A percentile compares a stretch with the other conserved stretches of the same genome.
These are phyloP conservation scores for Cyprinodon variegatus DNA, from an alignment of 2,113 vertebrate genomes.

Conservation along the genomic window DNA sequence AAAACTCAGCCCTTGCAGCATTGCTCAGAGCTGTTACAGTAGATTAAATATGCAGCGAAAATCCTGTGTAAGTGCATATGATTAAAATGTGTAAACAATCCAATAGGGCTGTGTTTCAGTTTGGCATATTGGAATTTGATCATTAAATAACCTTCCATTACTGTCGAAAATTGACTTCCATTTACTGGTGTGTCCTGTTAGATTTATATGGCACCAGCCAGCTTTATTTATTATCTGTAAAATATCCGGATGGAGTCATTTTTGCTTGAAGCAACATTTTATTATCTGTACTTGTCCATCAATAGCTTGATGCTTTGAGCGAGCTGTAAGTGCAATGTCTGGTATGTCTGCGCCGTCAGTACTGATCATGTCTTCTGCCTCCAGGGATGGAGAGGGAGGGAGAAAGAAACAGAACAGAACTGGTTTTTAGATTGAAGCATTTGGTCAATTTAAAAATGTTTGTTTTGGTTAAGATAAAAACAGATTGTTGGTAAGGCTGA, in stretches of 20 bases:
- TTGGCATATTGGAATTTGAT: neutral
- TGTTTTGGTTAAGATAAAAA: neutral
- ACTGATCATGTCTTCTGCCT: slow-evolving; percentile 62
- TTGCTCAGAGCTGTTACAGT: neutral
- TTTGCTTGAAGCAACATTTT: slow-evolving; percentile 52
- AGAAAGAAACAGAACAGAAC: slow-evolving; percentile 27
- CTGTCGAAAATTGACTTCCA: neutral
- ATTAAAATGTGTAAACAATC: neutral
- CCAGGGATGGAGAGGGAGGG: slow-evolving; percentile 12
- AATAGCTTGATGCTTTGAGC: slow-evolving; percentile 60
- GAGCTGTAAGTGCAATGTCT: slow-evolving; percentile 55
- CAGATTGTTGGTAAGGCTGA: neutral
- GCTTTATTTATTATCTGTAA: slow-evolving; percentile 11
- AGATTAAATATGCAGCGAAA: neutral
- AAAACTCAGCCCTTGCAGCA: neutral
- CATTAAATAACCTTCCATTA: neutral
- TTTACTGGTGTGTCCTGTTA: slow-evolving; percentile 15
- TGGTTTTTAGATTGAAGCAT: slow-evolving; percentile 8
- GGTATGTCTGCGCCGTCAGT: slow-evolving; percentile 53
- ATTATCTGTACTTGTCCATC: slow-evolving; percentile 61
- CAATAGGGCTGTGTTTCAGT: neutral
- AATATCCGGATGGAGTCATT: slow-evolving; percentile 40
- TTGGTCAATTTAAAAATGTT: neutral
- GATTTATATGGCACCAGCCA: slow-evolving; percentile 16
- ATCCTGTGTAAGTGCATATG: neutral